These are phyloP conservation scores for Scaptomyza flava DNA, from an alignment of 2,888 invertebrate genomes.

Conservation along the genomic window DNA sequence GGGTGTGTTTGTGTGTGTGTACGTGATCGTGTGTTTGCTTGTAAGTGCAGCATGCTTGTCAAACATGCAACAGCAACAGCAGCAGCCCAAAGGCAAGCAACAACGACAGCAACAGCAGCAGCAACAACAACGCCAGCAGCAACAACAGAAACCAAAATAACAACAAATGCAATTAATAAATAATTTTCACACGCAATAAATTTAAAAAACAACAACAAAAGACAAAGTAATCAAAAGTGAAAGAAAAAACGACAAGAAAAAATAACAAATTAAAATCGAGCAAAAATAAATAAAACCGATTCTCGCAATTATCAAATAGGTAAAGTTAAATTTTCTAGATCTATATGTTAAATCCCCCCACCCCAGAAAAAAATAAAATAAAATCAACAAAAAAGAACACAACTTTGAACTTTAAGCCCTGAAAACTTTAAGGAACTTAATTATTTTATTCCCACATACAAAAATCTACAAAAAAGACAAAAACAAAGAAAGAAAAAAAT, in stretches of 20 bases:
- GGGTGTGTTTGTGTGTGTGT: neutral
- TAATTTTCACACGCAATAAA: slow-evolving; percentile 13
- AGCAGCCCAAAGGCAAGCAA: slow-evolving; percentile 20
- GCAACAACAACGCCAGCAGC: slow-evolving; percentile 15
- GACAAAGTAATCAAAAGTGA: slow-evolving; percentile 2
- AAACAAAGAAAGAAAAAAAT: slow-evolving; percentile 20
- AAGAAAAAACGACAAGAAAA: slow-evolving; percentile 5
- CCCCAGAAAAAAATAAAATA: slow-evolving; percentile 10
- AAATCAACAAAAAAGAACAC: slow-evolving; percentile 21
- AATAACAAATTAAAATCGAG: slow-evolving; percentile 7
- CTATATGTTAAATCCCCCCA: slow-evolving; percentile 41
- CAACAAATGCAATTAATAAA: slow-evolving; percentile 22
- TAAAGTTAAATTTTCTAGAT: slow-evolving; percentile 71
- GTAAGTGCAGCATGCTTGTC: slow-evolving; percentile 44
- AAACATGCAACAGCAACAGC: slow-evolving; percentile 43
- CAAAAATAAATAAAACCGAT: slow-evolving; percentile 20
- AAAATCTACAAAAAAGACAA: slow-evolving; percentile 16
- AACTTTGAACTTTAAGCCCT: slow-evolving; percentile 24
- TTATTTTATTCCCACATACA: slow-evolving; percentile 15
- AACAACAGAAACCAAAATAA: slow-evolving; percentile 10
- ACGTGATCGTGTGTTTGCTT: slow-evolving; percentile 7
- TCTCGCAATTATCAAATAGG: slow-evolving; percentile 64
- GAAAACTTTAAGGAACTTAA: slow-evolving; percentile 29
- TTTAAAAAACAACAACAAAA: slow-evolving; percentile 22
- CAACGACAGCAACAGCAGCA: slow-evolving; percentile 20